Evolutionary conservation across 2,797 vertebrate species (phyloP), one percentile per base, ranked within the genome.

Genomic region (Esox lucius): DNA sequence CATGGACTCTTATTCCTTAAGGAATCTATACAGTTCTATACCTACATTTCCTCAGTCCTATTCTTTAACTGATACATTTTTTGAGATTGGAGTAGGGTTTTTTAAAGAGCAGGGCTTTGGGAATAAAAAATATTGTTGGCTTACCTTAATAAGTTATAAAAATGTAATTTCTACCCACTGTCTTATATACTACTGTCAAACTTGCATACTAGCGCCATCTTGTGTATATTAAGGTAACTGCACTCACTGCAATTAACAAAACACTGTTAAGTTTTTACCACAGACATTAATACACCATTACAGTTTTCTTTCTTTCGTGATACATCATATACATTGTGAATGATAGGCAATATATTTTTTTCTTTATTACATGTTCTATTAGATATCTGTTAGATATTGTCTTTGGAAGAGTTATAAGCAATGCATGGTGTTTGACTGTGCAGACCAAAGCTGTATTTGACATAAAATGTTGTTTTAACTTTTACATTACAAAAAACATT

Each of bases 181-280:
- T 24, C 22, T 69, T 49, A 6, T 49, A 26, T 19, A 46, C 68
- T 46, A 48, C 49, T 16, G 65, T 33, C n/a, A 26, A 87, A 90
- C 94, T 91, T 95, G 92, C 93, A 88, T 91, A 92, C 95, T 94
- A 96, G 92, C 95, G 95, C 97, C 97, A 96, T 95, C 97, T 94
- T 93, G 95, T 93, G 97, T 94, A 84, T 74, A 74, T 72, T 88
- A 80, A 67, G 86, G 74, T 90, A 88, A 91, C 90, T 91, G 92
- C 95, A 93, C 79, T 24, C 31, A 0, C 15, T 67, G 28, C 65
- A 67, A 35, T 39, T 33, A 0, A 64, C 61, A 56, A 22, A 56
- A 53, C n/a, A 19, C 51, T 8, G 2, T 9, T 0, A 11, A 2
- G 19, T 2, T 56, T 19, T 56, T n/a, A 8, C n/a, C n/a, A 8